Evolutionary conservation across 2,113 vertebrate species (phyloP), one percentile per base, ranked within the genome.

Genomic region (Python bivittatus): DNA sequence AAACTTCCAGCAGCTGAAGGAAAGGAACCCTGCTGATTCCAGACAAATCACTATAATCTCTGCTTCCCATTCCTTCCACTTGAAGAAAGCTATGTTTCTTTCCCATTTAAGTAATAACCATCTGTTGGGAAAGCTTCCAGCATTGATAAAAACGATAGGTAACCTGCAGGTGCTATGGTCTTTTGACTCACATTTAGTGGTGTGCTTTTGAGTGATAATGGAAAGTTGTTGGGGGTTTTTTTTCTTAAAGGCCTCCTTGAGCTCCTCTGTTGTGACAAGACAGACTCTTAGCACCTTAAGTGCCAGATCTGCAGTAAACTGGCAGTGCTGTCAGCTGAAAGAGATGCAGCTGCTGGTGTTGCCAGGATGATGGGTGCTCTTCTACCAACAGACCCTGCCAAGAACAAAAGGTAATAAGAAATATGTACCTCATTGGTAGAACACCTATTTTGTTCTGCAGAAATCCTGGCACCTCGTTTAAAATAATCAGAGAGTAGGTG

Each of bases 11-110:
- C 94, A 92, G 27, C 56, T 91, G 56, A 68, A 23, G 58, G 52
- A 56, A 64, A 56, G 20, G 12, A 91, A n/a, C n/a, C 57, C 92
- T 22, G 79, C 93, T 23, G 94, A 89, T 86, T 93, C 79, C 2
- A 23, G 90, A 90, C 88, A 97, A 96, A 97, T 96, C 93, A 96
- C 96, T 95, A 92, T 96, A 95, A 97, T 97, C 93, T 94, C 42
- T 44, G 72, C 68, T 85, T 92, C 86, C 93, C 91, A 83, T 42
- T 91, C 79, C 90, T 91, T 93, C 93, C 92, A 92, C 94, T 94
- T 92, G 90, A 86, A 29, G n/a, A 93, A 29, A 44, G 88, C 92
- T 25, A 1, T 48, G 91, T 93, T 23, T 89, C 89, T 92, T 94
- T 93, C 94, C 87, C 85, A 95, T 96, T 95, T 93, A 72, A 94